These are phyloP conservation scores for Eupelmus urozonus DNA, from an alignment of 2,888 invertebrate genomes.

Conservation along the genomic window DNA sequence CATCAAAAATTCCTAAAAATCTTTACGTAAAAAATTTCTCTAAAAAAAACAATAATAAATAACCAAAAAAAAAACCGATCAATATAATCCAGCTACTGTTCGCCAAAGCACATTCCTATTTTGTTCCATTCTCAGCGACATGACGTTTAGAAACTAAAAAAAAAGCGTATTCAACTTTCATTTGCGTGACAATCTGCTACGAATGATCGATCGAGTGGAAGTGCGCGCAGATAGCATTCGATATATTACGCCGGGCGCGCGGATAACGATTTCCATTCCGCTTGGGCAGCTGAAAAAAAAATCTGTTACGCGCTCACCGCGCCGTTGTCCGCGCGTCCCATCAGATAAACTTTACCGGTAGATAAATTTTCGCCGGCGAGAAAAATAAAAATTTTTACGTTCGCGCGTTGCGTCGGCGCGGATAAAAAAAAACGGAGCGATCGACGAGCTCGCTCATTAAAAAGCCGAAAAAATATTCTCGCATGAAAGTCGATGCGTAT, in stretches of 20 bases:
- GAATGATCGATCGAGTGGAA: slow-evolving; percentile 34
- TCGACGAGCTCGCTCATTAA: too few relatives aligned
- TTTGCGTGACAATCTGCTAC: background rate
- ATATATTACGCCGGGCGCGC: slow-evolving; percentile 1
- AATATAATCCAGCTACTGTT: background rate
- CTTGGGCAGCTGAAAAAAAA: slow-evolving; percentile 28
- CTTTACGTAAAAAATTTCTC: too few relatives aligned
- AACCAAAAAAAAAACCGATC: too few relatives aligned
- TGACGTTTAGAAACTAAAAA: background rate
- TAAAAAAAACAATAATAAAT: too few relatives aligned
- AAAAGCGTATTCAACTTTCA: background rate
- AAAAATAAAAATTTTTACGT: slow-evolving; percentile 36
- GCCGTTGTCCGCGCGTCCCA: slow-evolving; percentile 2
- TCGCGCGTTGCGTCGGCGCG: background rate
- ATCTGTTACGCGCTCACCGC: slow-evolving; percentile 19
- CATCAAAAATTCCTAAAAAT: too few relatives aligned
- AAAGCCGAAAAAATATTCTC: background rate
- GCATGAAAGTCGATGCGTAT: background rate
- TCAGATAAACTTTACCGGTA: slow-evolving; percentile 27
- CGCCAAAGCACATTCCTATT: too few relatives aligned
- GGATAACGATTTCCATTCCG: slow-evolving; percentile 33
- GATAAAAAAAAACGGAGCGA: slow-evolving; percentile 6
- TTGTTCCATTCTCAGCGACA: background rate
- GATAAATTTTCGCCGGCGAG: slow-evolving; percentile 21
- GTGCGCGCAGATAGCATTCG: slow-evolving; percentile 7